These are phyloP conservation scores for Andrena praecox DNA, from an alignment of 2,888 invertebrate species.

Conservation along the genomic window DNA sequence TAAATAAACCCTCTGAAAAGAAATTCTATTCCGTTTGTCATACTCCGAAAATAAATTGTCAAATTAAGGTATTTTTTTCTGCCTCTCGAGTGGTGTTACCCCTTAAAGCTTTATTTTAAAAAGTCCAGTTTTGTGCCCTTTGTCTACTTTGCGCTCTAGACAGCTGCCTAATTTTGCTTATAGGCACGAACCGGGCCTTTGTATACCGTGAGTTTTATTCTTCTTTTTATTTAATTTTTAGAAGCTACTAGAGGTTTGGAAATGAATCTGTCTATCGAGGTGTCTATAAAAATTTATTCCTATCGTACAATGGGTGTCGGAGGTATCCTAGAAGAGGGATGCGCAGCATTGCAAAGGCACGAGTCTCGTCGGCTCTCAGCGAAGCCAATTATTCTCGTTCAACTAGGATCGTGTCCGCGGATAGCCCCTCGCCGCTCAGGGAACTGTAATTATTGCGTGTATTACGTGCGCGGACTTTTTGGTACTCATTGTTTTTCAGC, in stretches of 20 bases:
- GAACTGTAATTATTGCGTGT: slow-evolving; percentile 12
- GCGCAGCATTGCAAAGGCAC: neutral
- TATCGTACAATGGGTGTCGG: neutral
- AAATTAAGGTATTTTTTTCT: too few relatives aligned
- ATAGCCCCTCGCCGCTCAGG: neutral
- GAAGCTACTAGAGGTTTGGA: neutral
- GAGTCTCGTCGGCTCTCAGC: neutral
- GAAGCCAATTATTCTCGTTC: slow-evolving; percentile 11
- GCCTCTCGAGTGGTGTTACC: too few relatives aligned
- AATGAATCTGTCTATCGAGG: neutral
- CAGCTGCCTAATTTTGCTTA: too few relatives aligned
- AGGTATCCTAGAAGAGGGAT: neutral
- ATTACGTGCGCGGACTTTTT: slow-evolving; percentile 1
- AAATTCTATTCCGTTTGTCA: too few relatives aligned
- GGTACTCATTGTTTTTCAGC: neutral
- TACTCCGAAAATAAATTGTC: too few relatives aligned
- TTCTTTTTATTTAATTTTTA: neutral
- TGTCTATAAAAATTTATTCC: slow-evolving; percentile 5
- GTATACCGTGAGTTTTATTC: too few relatives aligned
- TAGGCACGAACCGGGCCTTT: too few relatives aligned
- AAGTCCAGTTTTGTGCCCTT: too few relatives aligned
- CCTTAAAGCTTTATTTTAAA: too few relatives aligned
- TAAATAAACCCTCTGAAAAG: too few relatives aligned
- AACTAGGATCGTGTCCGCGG: slow-evolving; percentile 8
- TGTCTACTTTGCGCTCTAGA: too few relatives aligned